These are phyloP conservation scores for Prochilodus magdalenae DNA, from an alignment of 2,113 vertebrate species.

Conservation along the genomic window DNA sequence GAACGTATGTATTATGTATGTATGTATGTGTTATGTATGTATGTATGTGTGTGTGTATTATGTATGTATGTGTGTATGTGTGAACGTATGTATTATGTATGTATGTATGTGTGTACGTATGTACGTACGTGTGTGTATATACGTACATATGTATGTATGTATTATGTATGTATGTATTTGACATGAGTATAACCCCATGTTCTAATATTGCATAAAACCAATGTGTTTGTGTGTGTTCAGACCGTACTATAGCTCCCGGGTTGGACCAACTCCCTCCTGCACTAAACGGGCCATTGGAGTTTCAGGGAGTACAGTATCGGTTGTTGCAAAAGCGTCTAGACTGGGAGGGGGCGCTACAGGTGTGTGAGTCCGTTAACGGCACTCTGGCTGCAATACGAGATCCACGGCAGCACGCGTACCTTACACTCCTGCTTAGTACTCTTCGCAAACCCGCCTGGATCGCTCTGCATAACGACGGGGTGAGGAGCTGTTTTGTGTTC, in stretches of 20 bases:
- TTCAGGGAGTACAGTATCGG: conserved; percentile 87
- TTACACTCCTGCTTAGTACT: conserved; percentile 84
- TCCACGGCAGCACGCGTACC: conserved; percentile 90
- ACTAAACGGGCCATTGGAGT: conserved; percentile 79
- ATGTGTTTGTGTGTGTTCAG: conserved; percentile 53
- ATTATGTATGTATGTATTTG: no score
- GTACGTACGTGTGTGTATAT: no score
- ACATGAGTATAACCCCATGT: no score
- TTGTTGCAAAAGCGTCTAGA: conserved; percentile 88
- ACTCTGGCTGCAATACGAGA: conserved; percentile 81
- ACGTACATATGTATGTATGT: no score
- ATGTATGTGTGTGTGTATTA: no score
- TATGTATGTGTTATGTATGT: no score
- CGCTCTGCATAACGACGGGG: conserved; percentile 86
- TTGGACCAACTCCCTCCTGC: conserved; percentile 73
- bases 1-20: no score
- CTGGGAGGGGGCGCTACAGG: conserved; percentile 89
- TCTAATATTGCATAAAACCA: not conserved
- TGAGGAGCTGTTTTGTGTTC: conserved; percentile 67
- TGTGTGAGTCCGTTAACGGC: conserved; percentile 89
- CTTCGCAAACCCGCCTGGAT: conserved; percentile 88
- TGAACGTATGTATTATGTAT: no score
- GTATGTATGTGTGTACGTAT: no score
- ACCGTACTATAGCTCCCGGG: conserved; percentile 59
- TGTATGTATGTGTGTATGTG: no score